Percentiles rank a stretch among this genome's conserved stretches.
Conservation (phyloP, 1,140 invertebrate species). For the Aporrectodea caliginosa region DNA sequence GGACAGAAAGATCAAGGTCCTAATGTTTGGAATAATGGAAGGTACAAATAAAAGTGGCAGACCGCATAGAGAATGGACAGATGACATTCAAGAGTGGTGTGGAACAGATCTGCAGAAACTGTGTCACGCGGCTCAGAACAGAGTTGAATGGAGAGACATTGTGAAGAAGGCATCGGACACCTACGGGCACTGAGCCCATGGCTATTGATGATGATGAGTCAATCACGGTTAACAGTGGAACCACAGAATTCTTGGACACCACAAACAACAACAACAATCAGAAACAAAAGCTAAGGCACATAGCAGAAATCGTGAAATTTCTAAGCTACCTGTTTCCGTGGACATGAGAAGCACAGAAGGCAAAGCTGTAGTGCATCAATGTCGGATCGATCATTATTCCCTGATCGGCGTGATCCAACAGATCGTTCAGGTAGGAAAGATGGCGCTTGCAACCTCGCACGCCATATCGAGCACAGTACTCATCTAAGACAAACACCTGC, state of each 20-base stretch:
- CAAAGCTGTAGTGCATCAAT: slow-evolving; percentile 96
- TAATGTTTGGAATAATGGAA: no score
- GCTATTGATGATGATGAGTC: no score
- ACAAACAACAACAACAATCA: not conserved
- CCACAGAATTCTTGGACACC: not conserved
- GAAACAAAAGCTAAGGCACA: not conserved
- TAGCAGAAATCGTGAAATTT: not conserved
- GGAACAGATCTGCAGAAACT: no score
- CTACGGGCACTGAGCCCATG: no score
- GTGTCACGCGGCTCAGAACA: no score
- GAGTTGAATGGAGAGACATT: not conserved
- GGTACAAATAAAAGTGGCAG: no score
- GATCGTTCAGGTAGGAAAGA: slow-evolving; percentile 87
- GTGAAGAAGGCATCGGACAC: not conserved
- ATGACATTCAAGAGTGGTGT: no score
- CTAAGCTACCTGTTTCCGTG: slow-evolving; percentile 80
- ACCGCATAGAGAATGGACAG: no score
- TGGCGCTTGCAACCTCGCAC: slow-evolving; percentile 96
- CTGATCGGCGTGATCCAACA: slow-evolving; percentile 90
- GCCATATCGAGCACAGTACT: slow-evolving; percentile 96
- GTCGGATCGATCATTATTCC: slow-evolving; percentile 92
- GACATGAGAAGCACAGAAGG: slow-evolving; percentile 97
- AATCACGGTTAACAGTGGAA: not conserved
- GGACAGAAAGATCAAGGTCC: no score
- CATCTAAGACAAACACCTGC: slow-evolving; percentile 95